Base-by-base conservation (phyloP, 2,888 invertebrate genomes). In the Tachina grossa region DNA sequence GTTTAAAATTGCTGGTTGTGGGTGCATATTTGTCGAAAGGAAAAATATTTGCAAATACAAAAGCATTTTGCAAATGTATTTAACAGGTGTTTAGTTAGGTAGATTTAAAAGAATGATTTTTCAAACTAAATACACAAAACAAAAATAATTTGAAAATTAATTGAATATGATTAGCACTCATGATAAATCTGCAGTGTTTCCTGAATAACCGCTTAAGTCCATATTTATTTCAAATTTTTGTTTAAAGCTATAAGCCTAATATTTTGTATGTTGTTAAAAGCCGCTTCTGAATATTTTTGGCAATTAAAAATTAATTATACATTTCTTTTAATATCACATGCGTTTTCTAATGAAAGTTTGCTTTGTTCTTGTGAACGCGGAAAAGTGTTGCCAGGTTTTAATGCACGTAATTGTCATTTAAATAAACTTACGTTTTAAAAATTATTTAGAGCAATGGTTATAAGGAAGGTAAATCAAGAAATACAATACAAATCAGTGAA, bases 21-120 rank as follows among this genome's bases (percentile, higher is more conserved):
- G 82, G 85, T 83, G 79, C 85, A 83, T 79, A 85, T 83, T 85
- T 85, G 85, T 85, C 85, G 76, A 80, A 83, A 83, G 71, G 51
- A 76, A 71, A 85, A 79, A 79, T 76, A 71, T 61, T 77, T 77
- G 45, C 47, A 72, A 53, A 78, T 66, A 57, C 19, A 66, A 71
- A 83, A 76, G 10, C 43, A 69, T 69, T 75, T 16, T 41, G 51
- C 66, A 80, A 82, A 85, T 72, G n/a, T 72, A 83, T 79, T 83
- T 72, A 85, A 68, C 85, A 85, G 85, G 85, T 85, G 85, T 80
- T 83, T 83, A 77, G 76, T 83, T 83, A 77, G 76, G 71, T 72
- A 79, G 83, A 68, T 77, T 63, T 83, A 55, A 80, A 51, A 76
- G 75, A 63, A 63, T 63, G 83, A 85, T 85, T 83, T 85, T 79